Conservation (phyloP, 2,797 vertebrate genomes). For the Spinus pinus region DNA sequence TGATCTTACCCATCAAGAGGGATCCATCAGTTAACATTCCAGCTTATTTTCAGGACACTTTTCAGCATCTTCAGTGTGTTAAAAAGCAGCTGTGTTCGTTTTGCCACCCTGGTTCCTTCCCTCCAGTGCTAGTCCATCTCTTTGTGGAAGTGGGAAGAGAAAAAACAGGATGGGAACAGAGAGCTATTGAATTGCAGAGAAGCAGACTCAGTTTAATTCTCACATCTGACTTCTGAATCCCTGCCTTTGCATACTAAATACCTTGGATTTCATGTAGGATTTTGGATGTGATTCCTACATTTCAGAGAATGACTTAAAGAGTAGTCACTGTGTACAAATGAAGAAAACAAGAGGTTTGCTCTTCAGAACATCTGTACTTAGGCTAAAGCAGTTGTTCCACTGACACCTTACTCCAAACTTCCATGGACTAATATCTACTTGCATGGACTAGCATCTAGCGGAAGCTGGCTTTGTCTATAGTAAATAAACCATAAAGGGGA, state of each 20-base stretch:
- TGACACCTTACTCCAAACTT: background rate
- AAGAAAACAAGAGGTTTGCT: background rate
- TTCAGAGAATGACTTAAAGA: background rate
- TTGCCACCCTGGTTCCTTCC: background rate
- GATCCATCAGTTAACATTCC: background rate
- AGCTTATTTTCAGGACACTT: background rate
- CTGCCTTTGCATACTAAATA: background rate
- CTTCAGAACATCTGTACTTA: background rate
- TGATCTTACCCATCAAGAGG: background rate
- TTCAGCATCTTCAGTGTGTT: background rate
- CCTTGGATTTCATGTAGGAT: background rate
- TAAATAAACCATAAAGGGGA: background rate
- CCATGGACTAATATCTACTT: background rate
- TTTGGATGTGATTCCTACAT: background rate
- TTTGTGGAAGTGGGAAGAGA: background rate
- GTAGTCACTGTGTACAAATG: background rate
- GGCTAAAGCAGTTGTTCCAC: background rate
- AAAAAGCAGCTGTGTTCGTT: background rate
- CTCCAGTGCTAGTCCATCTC: background rate
- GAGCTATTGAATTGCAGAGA: background rate
- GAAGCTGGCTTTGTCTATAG: rapidly evolving
- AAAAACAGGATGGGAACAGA: background rate
- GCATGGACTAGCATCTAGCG: too few relatives aligned
- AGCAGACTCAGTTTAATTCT: background rate
- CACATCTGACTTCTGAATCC: background rate